Evolutionary conservation across 2,888 invertebrate genomes (phyloP), one percentile per base, ranked within the genome.

Genomic region (Malacosoma neustria): DNA sequence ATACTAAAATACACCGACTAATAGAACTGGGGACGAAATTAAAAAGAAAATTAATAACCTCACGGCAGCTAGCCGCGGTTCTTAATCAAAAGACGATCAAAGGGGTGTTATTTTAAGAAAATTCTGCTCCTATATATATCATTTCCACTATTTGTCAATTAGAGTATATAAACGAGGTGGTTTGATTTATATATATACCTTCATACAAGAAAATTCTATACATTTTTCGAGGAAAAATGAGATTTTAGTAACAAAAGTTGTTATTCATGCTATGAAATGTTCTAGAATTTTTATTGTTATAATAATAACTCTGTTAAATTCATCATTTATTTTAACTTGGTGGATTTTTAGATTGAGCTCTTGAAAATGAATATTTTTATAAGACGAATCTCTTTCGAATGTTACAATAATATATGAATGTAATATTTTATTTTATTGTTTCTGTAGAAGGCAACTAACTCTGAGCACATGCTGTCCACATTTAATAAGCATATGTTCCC

Each of bases 61-160:
- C 77, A 74, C 71, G 71, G 72, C 68, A 61, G 61, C 59, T 67
- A 61, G 70, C 65, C 72, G 61, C 56, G 54, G 74, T 62, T 65
- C 79, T 85, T 84, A 75, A 84, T 85, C 85, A 81, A 73, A 59
- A 42, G 55, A 61, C 65, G 82, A 85, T 85, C 85, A 85, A 85
- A 85, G 84, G 61, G 57, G 57, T 40, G 32, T 53, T 82, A 82
- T 82, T 84, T 85, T 65, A 48, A 72, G 80, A 80, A 66, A 71
- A 71, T 73, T 67, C 73, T 66, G 61, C 70, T 66, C 61, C 56
- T 66, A 72, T 76, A 85, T 85, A 79, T 74, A 84, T 85, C 84
- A 84, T 82, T 79, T 74, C 72, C 64, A 79, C 82, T 82, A 85
- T 85, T 85, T 85, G 84, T 85, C 84, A 84, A 85, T 85, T 85